Evolutionary conservation across 2,113 vertebrate genomes (phyloP), one percentile per base, ranked within the genome.

Genomic region (Channa maculata): DNA sequence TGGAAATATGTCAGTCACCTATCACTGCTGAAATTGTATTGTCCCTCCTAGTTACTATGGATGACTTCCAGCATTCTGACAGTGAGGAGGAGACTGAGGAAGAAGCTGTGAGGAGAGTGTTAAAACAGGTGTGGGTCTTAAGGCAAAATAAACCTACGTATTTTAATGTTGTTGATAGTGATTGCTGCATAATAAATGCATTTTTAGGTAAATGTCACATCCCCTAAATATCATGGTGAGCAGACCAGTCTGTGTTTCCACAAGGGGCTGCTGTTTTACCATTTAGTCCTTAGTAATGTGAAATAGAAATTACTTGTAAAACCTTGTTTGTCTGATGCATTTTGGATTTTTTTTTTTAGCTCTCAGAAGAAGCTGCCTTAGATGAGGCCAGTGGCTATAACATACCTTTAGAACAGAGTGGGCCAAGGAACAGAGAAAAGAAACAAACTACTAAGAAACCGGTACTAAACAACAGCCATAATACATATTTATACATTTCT

Each of bases 321-420:
- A 44, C 61, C 65, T 10, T 43, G 0, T 65, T 9, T 41, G 39
- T 41, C 24, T 24, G 24, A 24, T 24, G 6, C 6, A 7, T 57
- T 69, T 71, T 59, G 41, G 88, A 66, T 9, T 10, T 71, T 84
- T 75, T 82, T 4, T 54, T 74, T 14, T 71, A 99, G 98, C 94
- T 99, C 33, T 94, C 95, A 64, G 96, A 99, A 75, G 98, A 99
- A 88, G 92, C 95, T 68, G 92, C 92, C 3, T 78, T 99, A 69
- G 98, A 98, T 84, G 95, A 97, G 85, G 96, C 96, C 82, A 96
- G 96, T 75, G 97, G 97, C 71, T 98, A 96, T 89, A 98, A 98
- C 89, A 97, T 97, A 84, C 96, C 94, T n/a, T 91, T 88, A 36
- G 94, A 96, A 83, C 89, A 88, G 24, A 91, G 82, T 37, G 90